Evolutionary conservation across 2,888 invertebrate genomes (phyloP).

Genomic region (Temnothorax ravouxi): DNA sequence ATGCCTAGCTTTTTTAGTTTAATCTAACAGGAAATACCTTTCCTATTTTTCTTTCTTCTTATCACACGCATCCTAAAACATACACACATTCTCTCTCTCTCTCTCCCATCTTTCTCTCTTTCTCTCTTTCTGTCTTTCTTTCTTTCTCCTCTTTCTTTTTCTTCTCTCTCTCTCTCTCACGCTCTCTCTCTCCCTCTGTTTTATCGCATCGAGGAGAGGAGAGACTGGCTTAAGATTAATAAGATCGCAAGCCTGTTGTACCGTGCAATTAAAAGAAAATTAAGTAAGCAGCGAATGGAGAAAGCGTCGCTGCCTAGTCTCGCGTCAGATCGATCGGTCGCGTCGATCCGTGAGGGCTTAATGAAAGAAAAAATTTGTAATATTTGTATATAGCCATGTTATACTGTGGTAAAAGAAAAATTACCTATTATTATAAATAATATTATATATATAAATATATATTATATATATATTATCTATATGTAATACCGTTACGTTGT

Average conservation of each 20-base stretch:
- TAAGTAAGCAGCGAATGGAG: conserved; percentile 41
- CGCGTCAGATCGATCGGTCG: conserved; percentile 30
- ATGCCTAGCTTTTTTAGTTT: neutral
- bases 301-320: conserved; percentile 40
- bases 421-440: conserved; percentile 71
- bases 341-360: conserved; percentile 52
- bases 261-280: conserved; percentile 39
- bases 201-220: conserved; percentile 55
- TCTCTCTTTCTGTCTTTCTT: neutral
- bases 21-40: neutral
- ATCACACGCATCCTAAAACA: neutral
- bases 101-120: neutral
- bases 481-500: conserved; percentile 83
- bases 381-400: conserved; percentile 77
- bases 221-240: conserved; percentile 46
- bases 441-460: conserved; percentile 62
- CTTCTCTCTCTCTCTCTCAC: neutral
- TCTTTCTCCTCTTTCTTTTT: neutral
- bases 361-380: conserved; percentile 75
- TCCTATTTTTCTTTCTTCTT: neutral
- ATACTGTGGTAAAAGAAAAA: conserved; percentile 69
- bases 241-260: conserved; percentile 26
- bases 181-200: conserved; percentile 38
- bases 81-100: neutral
- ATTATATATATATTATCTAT: conserved; percentile 68